These are phyloP conservation scores for Dendroctonus ponderosae DNA, from an alignment of 1,140 invertebrate species.

Conservation along the genomic window DNA sequence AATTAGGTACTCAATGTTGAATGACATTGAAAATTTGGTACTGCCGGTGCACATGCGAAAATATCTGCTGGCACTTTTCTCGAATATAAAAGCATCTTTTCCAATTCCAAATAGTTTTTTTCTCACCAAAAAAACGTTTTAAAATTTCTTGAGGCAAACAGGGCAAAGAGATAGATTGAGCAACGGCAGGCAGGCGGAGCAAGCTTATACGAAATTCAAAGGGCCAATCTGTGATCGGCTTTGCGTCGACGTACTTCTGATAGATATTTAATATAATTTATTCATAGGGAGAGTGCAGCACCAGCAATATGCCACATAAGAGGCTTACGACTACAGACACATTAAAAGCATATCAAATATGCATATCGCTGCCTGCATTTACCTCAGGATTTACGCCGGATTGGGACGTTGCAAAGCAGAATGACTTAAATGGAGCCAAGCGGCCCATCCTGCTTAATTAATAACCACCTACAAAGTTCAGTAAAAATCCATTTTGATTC, in stretches of 20 bases:
- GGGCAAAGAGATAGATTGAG: too few relatives aligned
- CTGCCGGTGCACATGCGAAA: too few relatives aligned
- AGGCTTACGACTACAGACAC: conserved; percentile 52
- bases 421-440: conserved; percentile 29
- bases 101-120: too few relatives aligned
- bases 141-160: too few relatives aligned
- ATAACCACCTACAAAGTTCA: background rate
- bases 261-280: conserved; percentile 54
- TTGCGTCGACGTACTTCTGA: conserved; percentile 45
- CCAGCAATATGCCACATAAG: conserved; percentile 49
- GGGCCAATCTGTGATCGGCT: conserved; percentile 49
- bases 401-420: conserved; percentile 26
- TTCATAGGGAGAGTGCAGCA: conserved; percentile 49
- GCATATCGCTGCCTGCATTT: conserved; percentile 50
- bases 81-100: too few relatives aligned
- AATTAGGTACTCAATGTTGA: too few relatives aligned
- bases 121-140: too few relatives aligned
- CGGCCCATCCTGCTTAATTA: conserved; percentile 4
- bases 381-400: conserved; percentile 43
- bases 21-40: too few relatives aligned
- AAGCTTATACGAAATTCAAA: conserved; percentile 43
- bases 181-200: conserved; percentile 2
- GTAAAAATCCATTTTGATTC: too few relatives aligned
- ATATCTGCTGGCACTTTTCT: too few relatives aligned
- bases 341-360: conserved; percentile 55